Conservation (phyloP, 2,113 vertebrate genomes). For the Brachyistius frenatus region DNA sequence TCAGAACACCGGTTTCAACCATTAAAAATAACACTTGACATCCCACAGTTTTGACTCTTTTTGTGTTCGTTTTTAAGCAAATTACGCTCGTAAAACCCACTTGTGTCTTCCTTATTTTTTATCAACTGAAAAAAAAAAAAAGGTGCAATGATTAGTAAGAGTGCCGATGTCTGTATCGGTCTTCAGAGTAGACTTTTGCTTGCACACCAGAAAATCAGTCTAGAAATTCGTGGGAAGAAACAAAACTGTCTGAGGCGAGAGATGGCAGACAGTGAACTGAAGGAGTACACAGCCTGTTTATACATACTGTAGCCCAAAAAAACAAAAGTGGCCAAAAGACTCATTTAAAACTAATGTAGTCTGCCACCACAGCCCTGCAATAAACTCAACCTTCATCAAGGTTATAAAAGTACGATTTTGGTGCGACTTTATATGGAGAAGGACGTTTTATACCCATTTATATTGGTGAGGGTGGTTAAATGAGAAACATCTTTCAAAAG, state of each 20-base stretch:
- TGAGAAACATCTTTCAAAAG: too few species aligned
- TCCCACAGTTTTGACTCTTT: not conserved
- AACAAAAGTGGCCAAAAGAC: too few species aligned
- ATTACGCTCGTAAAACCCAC: not conserved
- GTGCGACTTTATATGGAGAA: too few species aligned
- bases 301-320: not conserved
- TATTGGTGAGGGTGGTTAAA: too few species aligned
- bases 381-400: too few species aligned
- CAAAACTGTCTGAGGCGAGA: not conserved
- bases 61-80: conserved; percentile 1
- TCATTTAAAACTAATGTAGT: too few species aligned
- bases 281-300: not conserved
- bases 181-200: not conserved
- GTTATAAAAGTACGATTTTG: too few species aligned
- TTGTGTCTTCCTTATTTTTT: not conserved
- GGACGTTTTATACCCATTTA: too few species aligned
- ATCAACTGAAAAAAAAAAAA: too few species aligned
- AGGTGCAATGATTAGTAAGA: too few species aligned
- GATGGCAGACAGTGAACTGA: not conserved
- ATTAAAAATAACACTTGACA: conserved; percentile 23
- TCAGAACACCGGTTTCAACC: conserved; percentile 19
- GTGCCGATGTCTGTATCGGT: not conserved
- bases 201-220: not conserved
- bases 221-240: not conserved
- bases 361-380: too few species aligned